Base-by-base conservation (phyloP, 2,113 vertebrate species). In the Cavia porcellus region DNA sequence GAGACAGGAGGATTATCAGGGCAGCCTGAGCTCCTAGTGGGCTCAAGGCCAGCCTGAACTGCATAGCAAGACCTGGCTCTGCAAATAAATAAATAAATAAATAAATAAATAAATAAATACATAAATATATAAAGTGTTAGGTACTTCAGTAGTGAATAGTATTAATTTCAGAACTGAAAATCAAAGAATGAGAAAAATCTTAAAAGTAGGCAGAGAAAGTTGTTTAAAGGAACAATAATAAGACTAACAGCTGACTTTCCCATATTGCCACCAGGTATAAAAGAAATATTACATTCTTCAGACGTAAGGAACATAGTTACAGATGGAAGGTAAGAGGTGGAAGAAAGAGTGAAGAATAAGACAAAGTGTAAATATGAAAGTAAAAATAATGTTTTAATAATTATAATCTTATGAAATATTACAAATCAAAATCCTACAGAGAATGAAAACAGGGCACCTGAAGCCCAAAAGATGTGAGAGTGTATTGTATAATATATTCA, bases 391-490 rank as follows among this genome's bases (percentile, higher is more conserved):
- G 47, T 35, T 66, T 75, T 81, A 61, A 55, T n/a, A 83, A 52
- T 50, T 24, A 17, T 35, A 35, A 61, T 47, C 30, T 14, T 57
- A 38, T 62, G 25, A n/a, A 35, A 61, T 47, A 8, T 10, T 66
- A 38, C 52, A 17, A 24, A 55, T 84, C 28, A 75, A 75, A 45
- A 45, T 5, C 64, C 38, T 42, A 75, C 19, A 14, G 5, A 38
- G 83, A 47, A 72, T 92, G 68, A 74, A 94, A 62, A 70, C 52
- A 64, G 64, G 24, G 55, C 45, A 74, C 22, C 13, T 64, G n/a
- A 89, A 95, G 62, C n/a, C 28, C 38, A 95, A 30, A 95, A 72
- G 45, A 35, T 80, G 7, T 38, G 72, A 89, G 24, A 86, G 38
- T 38, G 38, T 38, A 86, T 59, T 38, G 20, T 50, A 50, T 72